A percentile compares a stretch with the other conserved stretches of the same genome.
These are phyloP conservation scores for Hypena proboscidalis DNA, from an alignment of 2,888 invertebrate genomes.

Conservation along the genomic window DNA sequence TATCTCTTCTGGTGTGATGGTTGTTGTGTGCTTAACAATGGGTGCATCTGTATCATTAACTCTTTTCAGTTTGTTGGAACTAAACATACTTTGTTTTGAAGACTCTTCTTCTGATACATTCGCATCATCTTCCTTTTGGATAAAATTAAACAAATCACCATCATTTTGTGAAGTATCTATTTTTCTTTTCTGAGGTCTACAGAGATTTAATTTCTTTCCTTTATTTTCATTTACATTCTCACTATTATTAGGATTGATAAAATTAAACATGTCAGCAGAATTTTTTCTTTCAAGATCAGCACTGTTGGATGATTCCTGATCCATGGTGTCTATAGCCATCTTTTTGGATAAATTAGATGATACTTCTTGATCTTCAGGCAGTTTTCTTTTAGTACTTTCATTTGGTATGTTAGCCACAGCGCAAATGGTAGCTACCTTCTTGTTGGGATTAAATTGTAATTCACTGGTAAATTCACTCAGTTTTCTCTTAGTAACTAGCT, in stretches of 20 bases:
- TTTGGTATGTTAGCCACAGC: conserved; percentile 20
- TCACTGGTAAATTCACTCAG: conserved; percentile 54
- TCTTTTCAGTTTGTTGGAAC: conserved; percentile 26
- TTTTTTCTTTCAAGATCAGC: conserved; percentile 13
- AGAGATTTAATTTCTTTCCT: conserved; percentile 63
- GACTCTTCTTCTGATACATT: conserved; percentile 27
- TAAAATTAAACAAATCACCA: conserved; percentile 74
- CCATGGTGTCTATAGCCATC: conserved; percentile 50
- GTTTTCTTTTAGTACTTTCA: conserved; percentile 56
- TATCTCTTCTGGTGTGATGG: conserved; percentile 51
- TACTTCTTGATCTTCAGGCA: conserved; percentile 41
- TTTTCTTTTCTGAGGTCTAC: conserved; percentile 69
- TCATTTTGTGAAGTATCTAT: conserved; percentile 58
- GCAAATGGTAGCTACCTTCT: conserved; percentile 59
- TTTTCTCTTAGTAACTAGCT: conserved; percentile 62
- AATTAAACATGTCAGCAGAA: conserved; percentile 66
- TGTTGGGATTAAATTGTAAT: conserved; percentile 50
- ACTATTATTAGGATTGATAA: conserved; percentile 50
- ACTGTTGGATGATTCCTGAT: conserved; percentile 10
- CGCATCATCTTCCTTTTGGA: conserved; percentile 49
- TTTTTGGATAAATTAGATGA: conserved; percentile 60
- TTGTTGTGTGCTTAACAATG: conserved; percentile 25
- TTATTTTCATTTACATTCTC: conserved; percentile 34
- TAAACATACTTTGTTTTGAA: conserved; percentile 47
- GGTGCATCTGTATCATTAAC: conserved; percentile 24